Conservation (phyloP, 2,888 invertebrate species). For the Chrysolina haemoptera region DNA sequence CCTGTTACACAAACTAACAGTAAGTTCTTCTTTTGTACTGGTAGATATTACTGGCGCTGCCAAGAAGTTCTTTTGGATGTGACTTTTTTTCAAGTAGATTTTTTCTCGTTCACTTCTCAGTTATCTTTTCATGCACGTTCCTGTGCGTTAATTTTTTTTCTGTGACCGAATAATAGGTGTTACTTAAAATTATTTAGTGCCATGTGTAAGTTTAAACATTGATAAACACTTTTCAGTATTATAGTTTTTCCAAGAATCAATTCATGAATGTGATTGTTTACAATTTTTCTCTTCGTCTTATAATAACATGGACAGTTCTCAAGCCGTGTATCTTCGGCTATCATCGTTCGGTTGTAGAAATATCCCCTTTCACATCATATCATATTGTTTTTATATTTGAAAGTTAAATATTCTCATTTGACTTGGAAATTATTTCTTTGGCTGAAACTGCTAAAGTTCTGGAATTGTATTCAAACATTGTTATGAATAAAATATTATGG, state of each 20-base stretch:
- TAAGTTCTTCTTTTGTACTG: conserved; percentile 37
- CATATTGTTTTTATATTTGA: conserved; percentile 47
- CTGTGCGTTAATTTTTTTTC: no score
- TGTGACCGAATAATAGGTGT: no score
- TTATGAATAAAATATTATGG: conserved; percentile 52
- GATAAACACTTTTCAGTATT: background rate
- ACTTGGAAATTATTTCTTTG: conserved; percentile 41
- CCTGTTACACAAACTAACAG: conserved; percentile 68
- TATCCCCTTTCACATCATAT: conserved; percentile 24
- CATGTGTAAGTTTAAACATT: background rate
- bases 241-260: background rate
- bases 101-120: no score
- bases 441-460: conserved; percentile 45
- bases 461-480: conserved; percentile 49
- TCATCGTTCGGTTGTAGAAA: background rate
- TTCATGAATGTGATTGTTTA: background rate
- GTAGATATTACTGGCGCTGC: background rate
- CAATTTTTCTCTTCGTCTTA: background rate
- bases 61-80: background rate
- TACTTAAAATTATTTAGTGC: no score
- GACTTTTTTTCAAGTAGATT: background rate
- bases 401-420: conserved; percentile 48
- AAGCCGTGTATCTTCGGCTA: conserved; percentile 24
- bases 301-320: background rate
- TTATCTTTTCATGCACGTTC: no score